phyloP scores from a whole-genome alignment of 2,888 invertebrate genomes.

The Megastigmus dorsalis region DNA sequence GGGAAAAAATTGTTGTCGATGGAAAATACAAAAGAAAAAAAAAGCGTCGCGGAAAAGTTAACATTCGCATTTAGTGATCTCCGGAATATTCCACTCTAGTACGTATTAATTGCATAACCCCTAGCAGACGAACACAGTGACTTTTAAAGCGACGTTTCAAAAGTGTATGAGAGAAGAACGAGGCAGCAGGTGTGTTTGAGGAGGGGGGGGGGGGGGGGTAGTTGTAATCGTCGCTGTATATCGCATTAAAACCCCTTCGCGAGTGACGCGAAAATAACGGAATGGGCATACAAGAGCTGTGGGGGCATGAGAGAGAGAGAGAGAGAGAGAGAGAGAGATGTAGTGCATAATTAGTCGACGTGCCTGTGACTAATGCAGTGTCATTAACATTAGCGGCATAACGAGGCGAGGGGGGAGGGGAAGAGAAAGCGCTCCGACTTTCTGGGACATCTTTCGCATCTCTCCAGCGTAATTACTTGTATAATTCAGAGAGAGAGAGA shows the following conservation, averaged over 20 bases:
- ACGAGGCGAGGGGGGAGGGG: too few relatives aligned
- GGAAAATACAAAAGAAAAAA: too few relatives aligned
- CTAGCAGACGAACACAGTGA: too few relatives aligned
- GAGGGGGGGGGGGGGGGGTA: background rate
- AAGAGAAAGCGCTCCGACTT: too few relatives aligned
- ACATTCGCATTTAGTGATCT: too few relatives aligned
- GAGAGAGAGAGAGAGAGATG: conserved; percentile 1
- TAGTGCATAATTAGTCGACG: conserved; percentile 41
- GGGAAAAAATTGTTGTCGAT: too few relatives aligned
- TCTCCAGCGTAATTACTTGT: conserved; percentile 33
- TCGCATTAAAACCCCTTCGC: background rate
- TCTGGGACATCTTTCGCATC: background rate
- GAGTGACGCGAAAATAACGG: conserved; percentile 8
- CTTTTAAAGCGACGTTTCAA: background rate
- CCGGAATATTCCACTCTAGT: too few relatives aligned
- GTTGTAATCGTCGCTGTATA: background rate
- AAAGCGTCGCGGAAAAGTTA: too few relatives aligned
- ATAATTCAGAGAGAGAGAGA: conserved; percentile 16
- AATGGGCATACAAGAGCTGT: too few relatives aligned
- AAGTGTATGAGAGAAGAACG: background rate
- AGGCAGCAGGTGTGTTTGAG: too few relatives aligned
- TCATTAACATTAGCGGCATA: conserved; percentile 29
- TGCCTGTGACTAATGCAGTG: conserved; percentile 38
- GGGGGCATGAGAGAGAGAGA: background rate
- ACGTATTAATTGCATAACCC: too few relatives aligned